Percentiles rank a stretch among this genome's conserved stretches.
Evolutionary conservation across 2,888 invertebrate species (phyloP).

Genomic region (Brachyptera putata): DNA sequence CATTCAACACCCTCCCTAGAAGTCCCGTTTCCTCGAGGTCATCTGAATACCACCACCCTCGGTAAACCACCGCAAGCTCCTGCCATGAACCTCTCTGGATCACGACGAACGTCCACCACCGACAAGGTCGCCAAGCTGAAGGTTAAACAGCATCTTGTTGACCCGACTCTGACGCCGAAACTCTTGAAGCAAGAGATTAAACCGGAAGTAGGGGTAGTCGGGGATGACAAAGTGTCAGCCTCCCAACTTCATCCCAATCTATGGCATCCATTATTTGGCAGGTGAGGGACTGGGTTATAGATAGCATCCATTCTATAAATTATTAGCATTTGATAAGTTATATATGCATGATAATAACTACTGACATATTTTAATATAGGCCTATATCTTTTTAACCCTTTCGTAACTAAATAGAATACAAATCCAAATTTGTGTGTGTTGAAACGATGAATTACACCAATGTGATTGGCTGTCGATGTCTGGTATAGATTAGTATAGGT

Average conservation of each 20-base stretch:
- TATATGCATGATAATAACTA: too few relatives aligned
- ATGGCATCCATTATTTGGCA: slow-evolving; percentile 84
- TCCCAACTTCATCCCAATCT: slow-evolving; percentile 58
- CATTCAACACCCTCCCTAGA: not conserved
- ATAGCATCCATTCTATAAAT: not conserved
- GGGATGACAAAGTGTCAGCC: slow-evolving; percentile 37
- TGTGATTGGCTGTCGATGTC: too few relatives aligned
- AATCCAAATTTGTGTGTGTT: too few relatives aligned
- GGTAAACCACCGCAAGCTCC: slow-evolving; percentile 33
- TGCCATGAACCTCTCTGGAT: slow-evolving; percentile 46
- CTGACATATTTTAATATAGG: too few relatives aligned
- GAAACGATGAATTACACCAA: too few relatives aligned
- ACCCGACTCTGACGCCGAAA: slow-evolving; percentile 43
- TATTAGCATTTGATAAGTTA: not conserved
- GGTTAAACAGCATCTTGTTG: slow-evolving; percentile 48
- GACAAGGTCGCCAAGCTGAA: slow-evolving; percentile 41
- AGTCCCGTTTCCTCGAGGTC: too few relatives aligned
- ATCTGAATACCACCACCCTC: slow-evolving; percentile 29
- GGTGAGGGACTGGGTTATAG: slow-evolving; percentile 62
- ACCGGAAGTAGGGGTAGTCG: slow-evolving; percentile 5
- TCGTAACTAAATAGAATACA: too few relatives aligned
- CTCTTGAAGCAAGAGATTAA: slow-evolving; percentile 44
- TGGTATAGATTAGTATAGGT: too few relatives aligned
- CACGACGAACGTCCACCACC: not conserved
- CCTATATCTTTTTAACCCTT: too few relatives aligned